Percentiles rank a stretch among this genome's conserved stretches.
Evolutionary conservation across 2,888 invertebrate species (phyloP).

Genomic region (Globia sparganii): DNA sequence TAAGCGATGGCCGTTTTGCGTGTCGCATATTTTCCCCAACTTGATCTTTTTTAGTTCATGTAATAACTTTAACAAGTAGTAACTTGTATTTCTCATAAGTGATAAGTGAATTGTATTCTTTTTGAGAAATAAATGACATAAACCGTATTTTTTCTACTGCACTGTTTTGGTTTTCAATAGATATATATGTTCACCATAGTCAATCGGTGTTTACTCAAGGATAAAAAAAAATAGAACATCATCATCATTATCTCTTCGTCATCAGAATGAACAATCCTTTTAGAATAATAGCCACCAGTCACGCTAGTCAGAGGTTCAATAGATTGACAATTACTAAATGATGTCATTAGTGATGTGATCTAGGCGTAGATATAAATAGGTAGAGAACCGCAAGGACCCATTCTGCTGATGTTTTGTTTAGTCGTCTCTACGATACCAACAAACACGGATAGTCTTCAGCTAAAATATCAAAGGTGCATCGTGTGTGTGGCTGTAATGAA

Average conservation of each 20-base stretch:
- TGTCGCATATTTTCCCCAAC: too few species aligned
- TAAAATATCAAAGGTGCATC: background rate
- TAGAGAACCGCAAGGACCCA: background rate
- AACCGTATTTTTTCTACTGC: background rate
- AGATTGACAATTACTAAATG: slow-evolving; percentile 22
- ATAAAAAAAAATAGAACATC: slow-evolving; percentile 3
- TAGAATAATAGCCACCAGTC: slow-evolving; percentile 14
- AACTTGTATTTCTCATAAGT: background rate
- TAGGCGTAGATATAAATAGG: background rate
- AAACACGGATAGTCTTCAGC: background rate
- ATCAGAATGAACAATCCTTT: slow-evolving; percentile 26
- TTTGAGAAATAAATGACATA: background rate
- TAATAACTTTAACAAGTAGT: too few species aligned
- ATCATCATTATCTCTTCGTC: background rate
- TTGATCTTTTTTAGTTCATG: too few species aligned
- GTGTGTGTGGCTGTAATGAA: background rate
- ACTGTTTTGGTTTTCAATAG: background rate
- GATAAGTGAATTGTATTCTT: background rate
- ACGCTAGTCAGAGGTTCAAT: slow-evolving; percentile 1
- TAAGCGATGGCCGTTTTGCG: too few species aligned
- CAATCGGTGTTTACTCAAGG: background rate
- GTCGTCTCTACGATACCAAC: background rate
- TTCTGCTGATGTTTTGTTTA: background rate
- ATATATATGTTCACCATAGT: background rate
- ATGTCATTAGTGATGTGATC: slow-evolving; percentile 19